Evolutionary conservation across 2,888 invertebrate genomes (phyloP).

Genomic region (Ornithoptera alexandrae): DNA sequence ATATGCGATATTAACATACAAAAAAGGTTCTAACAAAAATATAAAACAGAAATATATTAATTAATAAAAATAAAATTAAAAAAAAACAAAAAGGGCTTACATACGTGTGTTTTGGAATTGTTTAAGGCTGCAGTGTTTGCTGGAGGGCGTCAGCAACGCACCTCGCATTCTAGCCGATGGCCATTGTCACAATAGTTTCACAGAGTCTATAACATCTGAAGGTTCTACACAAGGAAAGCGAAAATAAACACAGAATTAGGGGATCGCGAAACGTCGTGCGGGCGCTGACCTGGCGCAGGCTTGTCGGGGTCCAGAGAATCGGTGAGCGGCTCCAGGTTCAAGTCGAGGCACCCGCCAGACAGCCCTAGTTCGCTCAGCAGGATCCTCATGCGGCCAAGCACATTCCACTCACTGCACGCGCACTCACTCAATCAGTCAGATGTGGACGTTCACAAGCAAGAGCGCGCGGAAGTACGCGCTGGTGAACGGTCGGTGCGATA

Average conservation of each 20-base stretch:
- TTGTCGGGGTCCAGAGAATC: conserved; percentile 73
- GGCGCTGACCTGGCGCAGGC: conserved; percentile 80
- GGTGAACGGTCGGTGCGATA: conserved; percentile 77
- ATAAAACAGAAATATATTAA: conserved; percentile 35
- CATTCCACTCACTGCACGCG: conserved; percentile 79
- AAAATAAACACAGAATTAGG: conserved; percentile 78
- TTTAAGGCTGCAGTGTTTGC: conserved; percentile 74
- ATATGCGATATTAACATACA: too few relatives aligned
- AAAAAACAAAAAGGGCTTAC: conserved; percentile 69
- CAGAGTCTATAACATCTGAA: conserved; percentile 74
- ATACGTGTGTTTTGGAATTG: conserved; percentile 74
- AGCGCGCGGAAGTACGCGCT: conserved; percentile 64
- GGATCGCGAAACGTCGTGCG: conserved; percentile 67
- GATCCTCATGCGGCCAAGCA: conserved; percentile 80
- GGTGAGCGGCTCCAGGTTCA: conserved; percentile 77
- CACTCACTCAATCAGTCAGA: conserved; percentile 73
- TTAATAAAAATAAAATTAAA: conserved; percentile 39
- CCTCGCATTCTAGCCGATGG: conserved; percentile 80
- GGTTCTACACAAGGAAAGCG: conserved; percentile 79
- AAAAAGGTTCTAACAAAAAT: too few relatives aligned
- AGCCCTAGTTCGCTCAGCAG: conserved; percentile 79
- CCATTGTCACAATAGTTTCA: conserved; percentile 77
- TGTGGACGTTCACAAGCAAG: conserved; percentile 53
- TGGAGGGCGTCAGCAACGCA: conserved; percentile 79
- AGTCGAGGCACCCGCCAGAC: conserved; percentile 77